These are phyloP conservation scores for Poecilia latipinna DNA, from an alignment of 2,113 vertebrate genomes.

Conservation along the genomic window DNA sequence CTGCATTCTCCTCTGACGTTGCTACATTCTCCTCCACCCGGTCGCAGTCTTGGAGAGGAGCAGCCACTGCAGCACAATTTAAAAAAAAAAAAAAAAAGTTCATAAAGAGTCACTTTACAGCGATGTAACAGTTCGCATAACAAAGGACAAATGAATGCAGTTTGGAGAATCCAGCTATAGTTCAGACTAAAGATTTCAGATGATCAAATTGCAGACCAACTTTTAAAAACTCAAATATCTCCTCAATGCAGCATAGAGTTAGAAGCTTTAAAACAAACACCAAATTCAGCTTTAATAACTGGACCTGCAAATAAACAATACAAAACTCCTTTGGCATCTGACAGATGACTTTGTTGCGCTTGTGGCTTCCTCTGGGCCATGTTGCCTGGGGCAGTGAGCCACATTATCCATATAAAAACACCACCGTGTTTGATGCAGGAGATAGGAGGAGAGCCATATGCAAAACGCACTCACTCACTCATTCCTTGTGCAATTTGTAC, in stretches of 20 bases:
- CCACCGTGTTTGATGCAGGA: no score
- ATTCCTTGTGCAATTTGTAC: not conserved
- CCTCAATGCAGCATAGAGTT: not conserved
- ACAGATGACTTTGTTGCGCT: not conserved
- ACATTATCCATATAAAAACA: not conserved
- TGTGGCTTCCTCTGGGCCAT: not conserved
- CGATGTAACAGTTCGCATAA: no score
- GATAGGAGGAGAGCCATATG: no score
- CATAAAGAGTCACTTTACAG: no score
- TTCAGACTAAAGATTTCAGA: not conserved
- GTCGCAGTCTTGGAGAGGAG: conserved; percentile 71
- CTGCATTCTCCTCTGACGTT: conserved; percentile 37
- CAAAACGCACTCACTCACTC: no score
- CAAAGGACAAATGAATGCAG: no score
- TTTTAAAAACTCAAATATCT: not conserved
- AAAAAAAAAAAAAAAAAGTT: not conserved
- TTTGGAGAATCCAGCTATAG: no score
- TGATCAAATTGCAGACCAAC: not conserved
- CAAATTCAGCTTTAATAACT: not conserved
- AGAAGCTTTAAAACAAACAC: not conserved
- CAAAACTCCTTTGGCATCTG: not conserved
- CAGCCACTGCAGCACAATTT: conserved; percentile 50
- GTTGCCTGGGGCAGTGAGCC: not conserved
- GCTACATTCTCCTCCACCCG: conserved; percentile 51
- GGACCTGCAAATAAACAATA: not conserved